Percentiles rank a stretch among this genome's conserved stretches.
These are phyloP conservation scores for Hemichromis elongatus DNA, from an alignment of 2,113 vertebrate genomes.

Conservation along the genomic window DNA sequence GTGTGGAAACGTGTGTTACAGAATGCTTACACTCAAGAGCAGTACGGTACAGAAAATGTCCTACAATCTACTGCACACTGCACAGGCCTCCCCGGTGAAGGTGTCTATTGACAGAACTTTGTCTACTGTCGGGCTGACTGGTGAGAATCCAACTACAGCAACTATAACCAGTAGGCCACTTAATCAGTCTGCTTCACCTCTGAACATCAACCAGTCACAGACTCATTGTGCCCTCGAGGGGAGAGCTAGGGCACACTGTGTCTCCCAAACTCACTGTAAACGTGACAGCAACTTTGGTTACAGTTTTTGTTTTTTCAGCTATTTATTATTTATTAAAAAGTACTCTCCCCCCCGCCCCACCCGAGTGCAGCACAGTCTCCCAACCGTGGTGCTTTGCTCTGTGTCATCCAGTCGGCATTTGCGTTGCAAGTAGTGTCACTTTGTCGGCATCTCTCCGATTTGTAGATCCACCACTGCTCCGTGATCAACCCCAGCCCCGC, in stretches of 20 bases:
- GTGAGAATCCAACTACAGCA: slow-evolving; percentile 79
- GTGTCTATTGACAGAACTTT: slow-evolving; percentile 84
- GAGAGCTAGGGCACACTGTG: slow-evolving; percentile 82
- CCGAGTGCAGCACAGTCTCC: slow-evolving; percentile 87
- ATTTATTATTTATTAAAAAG: slow-evolving; percentile 87
- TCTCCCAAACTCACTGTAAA: slow-evolving; percentile 99
- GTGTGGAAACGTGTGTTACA: slow-evolving; percentile 89
- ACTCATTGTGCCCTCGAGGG: slow-evolving; percentile 66
- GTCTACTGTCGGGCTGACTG: slow-evolving; percentile 86
- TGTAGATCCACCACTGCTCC: slow-evolving; percentile 70
- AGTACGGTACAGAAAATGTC: slow-evolving; percentile 94
- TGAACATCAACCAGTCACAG: slow-evolving; percentile 66
- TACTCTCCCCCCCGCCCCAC: slow-evolving; percentile 68
- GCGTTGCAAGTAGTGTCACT: slow-evolving; percentile 68
- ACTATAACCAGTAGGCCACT: slow-evolving; percentile 86
- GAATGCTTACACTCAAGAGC: slow-evolving; percentile 93
- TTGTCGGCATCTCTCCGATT: slow-evolving; percentile 66
- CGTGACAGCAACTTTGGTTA: slow-evolving; percentile 99
- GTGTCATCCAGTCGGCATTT: slow-evolving; percentile 70
- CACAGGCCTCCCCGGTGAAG: slow-evolving; percentile 90
- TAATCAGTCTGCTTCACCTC: slow-evolving; percentile 69
- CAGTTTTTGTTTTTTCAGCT: slow-evolving; percentile 80
- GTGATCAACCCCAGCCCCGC: slow-evolving; percentile 45
- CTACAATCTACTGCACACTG: slow-evolving; percentile 99
- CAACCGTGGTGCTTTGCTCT: slow-evolving; percentile 78